Conservation (phyloP, 2,888 invertebrate species). For the Ischnus inquisitorius region DNA sequence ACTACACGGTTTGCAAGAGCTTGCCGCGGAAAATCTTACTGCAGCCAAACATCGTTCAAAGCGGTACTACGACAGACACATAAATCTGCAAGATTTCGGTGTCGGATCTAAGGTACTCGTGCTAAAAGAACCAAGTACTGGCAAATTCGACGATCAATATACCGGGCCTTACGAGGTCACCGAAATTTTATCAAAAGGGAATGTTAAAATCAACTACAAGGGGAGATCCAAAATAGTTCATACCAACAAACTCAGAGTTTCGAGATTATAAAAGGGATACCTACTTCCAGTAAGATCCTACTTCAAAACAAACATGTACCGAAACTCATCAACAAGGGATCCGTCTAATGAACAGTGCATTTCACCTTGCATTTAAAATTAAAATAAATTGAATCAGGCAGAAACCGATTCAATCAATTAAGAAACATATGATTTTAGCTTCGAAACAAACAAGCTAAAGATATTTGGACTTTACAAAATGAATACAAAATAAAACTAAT, state of each 20-base stretch:
- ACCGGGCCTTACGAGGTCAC: slow-evolving; percentile 59
- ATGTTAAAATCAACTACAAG: slow-evolving; percentile 40
- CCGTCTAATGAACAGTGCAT: too few species aligned
- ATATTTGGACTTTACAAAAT: too few species aligned
- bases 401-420: too few species aligned
- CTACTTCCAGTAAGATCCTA: too few species aligned
- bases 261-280: too few species aligned
- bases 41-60: slow-evolving; percentile 57
- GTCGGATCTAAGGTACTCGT: slow-evolving; percentile 37
- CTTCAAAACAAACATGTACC: too few species aligned
- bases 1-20: slow-evolving; percentile 19
- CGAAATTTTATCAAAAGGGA: slow-evolving; percentile 26
- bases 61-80: slow-evolving; percentile 57
- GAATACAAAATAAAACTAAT: too few species aligned
- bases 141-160: slow-evolving; percentile 45
- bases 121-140: slow-evolving; percentile 1
- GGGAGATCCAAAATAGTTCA: slow-evolving; percentile 48
- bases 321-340: too few species aligned
- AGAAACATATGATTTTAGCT: too few species aligned
- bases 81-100: slow-evolving; percentile 37
- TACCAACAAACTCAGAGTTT: slow-evolving; percentile 46
- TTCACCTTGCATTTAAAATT: too few species aligned
- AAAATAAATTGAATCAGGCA: too few species aligned
- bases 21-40: slow-evolving; percentile 45
- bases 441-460: too few species aligned